A percentile compares a stretch with the other conserved stretches of the same genome.
phyloP scores from a whole-genome alignment of 2,113 vertebrate genomes.

The Chlorocebus sabaeus region DNA sequence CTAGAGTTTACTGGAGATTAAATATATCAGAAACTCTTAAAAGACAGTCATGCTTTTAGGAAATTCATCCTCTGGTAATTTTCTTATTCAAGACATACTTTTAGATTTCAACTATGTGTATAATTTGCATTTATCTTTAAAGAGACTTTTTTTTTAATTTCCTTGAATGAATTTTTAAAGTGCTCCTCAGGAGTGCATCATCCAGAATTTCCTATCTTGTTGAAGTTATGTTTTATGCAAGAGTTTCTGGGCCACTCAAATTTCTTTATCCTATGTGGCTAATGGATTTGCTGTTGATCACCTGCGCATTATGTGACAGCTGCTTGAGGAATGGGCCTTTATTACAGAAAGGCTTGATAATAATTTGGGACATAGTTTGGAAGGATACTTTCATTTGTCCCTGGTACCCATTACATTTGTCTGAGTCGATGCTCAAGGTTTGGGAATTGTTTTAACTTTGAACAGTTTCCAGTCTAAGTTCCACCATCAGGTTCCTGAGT shows the following conservation, averaged over 20 bases:
- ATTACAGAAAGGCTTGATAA: background rate
- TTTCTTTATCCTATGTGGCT: background rate
- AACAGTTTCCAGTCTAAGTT: background rate
- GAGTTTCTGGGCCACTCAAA: background rate
- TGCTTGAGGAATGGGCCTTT: background rate
- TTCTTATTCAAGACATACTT: constrained; percentile 48
- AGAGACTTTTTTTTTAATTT: background rate
- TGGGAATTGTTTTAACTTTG: background rate
- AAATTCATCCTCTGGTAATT: constrained; percentile 18
- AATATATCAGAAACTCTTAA: background rate
- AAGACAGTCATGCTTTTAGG: background rate
- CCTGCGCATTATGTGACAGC: background rate
- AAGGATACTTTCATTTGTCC: background rate
- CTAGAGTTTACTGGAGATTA: background rate
- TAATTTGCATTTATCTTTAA: constrained; percentile 52
- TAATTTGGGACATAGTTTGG: background rate
- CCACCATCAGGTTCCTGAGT: background rate
- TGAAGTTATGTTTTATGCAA: background rate
- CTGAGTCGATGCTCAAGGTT: background rate
- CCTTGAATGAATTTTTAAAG: constrained; percentile 29
- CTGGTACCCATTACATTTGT: background rate
- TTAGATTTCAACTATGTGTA: background rate
- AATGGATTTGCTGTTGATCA: background rate
- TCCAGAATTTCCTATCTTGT: background rate
- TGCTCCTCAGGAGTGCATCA: background rate